Conservation (phyloP, 2,797 vertebrate species). For the Gila robusta region DNA sequence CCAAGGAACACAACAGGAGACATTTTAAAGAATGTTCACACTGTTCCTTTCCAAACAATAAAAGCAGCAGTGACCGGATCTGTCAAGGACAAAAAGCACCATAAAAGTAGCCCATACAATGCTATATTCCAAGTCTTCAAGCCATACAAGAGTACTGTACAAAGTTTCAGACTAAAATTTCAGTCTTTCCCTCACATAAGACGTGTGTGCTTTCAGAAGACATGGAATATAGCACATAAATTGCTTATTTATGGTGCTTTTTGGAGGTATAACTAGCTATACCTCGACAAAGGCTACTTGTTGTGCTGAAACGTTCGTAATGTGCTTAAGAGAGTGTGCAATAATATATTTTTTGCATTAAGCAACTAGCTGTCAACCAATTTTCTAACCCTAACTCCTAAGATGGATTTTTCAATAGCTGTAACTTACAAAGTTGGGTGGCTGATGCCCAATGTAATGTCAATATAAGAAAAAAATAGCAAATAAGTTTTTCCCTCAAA, state of each 20-base stretch:
- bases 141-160: background rate
- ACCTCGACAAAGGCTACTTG: too few species aligned
- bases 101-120: background rate
- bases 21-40: background rate
- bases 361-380: background rate
- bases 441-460: too few species aligned
- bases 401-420: background rate
- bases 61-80: background rate
- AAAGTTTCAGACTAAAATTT: background rate
- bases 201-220: background rate
- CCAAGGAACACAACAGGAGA: background rate
- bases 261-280: background rate
- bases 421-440: background rate
- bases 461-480: too few species aligned
- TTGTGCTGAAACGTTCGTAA: too few species aligned
- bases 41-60: background rate
- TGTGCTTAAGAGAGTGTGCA: too few species aligned
- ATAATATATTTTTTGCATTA: too few species aligned
- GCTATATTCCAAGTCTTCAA: background rate
- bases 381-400: background rate
- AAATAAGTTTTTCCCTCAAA: too few species aligned
- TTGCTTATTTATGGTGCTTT: background rate
- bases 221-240: background rate
- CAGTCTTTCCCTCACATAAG: background rate
- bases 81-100: background rate